Percentiles rank a stretch among this genome's conserved stretches.
These are phyloP conservation scores for Sphecodes monilicornis DNA, from an alignment of 2,888 invertebrate genomes.

Conservation along the genomic window DNA sequence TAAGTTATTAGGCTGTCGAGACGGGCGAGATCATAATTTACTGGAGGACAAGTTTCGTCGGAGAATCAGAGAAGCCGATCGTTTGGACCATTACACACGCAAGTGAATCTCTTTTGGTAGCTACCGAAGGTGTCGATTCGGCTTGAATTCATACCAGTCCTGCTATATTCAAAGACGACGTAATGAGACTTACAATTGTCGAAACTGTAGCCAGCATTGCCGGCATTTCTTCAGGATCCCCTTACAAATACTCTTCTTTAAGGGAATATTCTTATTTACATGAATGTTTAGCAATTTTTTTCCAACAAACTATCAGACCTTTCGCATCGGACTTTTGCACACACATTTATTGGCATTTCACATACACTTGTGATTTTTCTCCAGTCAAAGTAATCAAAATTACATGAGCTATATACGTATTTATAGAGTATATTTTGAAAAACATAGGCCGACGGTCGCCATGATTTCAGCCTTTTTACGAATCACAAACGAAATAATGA, in stretches of 20 bases:
- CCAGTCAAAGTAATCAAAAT: no score
- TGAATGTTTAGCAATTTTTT: no score
- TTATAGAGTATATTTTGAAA: no score
- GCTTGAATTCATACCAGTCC: not conserved
- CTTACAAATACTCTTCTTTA: not conserved
- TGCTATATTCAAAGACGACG: not conserved
- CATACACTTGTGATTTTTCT: no score
- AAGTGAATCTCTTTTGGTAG: not conserved
- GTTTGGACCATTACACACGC: not conserved
- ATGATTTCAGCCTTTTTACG: no score
- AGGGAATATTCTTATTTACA: no score
- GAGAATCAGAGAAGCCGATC: not conserved
- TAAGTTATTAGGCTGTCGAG: slow-evolving; percentile 34
- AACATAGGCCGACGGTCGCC: no score
- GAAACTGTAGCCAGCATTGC: not conserved
- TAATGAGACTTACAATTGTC: not conserved
- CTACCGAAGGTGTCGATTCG: not conserved
- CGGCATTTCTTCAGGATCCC: not conserved
- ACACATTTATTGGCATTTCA: no score
- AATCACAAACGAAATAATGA: no score
- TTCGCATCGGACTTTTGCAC: no score
- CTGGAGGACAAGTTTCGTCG: not conserved
- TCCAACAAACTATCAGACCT: no score
- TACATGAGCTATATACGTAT: no score
- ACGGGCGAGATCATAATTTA: slow-evolving; percentile 26